Conservation (phyloP, 1,140 invertebrate genomes). For the Solenopsis fugax region DNA sequence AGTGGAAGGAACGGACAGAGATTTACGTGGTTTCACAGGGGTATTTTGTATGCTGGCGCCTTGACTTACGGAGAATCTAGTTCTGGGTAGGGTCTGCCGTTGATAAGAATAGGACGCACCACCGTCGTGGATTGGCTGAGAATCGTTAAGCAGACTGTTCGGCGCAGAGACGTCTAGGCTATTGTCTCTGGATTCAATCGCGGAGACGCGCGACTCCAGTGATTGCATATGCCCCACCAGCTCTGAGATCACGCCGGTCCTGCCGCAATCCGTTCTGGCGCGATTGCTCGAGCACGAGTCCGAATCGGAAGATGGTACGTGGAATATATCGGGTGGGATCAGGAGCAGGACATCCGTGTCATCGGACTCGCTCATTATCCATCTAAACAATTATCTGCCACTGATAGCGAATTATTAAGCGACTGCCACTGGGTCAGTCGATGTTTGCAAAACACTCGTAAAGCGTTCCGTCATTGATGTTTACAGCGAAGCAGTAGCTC, state of each 20-base stretch:
- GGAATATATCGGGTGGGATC: conserved; percentile 92
- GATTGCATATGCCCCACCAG: conserved; percentile 89
- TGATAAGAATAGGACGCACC: conserved; percentile 17
- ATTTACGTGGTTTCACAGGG: conserved; percentile 75
- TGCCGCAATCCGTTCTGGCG: conserved; percentile 81
- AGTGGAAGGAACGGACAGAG: conserved; percentile 80
- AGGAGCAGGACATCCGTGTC: conserved; percentile 93
- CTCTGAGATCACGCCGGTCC: conserved; percentile 88
- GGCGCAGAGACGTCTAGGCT: conserved; percentile 76
- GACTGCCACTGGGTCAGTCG: not conserved
- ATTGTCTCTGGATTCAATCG: conserved; percentile 84
- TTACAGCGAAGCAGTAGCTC: not conserved
- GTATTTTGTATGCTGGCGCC: conserved; percentile 75
- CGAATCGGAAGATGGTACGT: conserved; percentile 87
- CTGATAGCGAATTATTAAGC: conserved; percentile 50
- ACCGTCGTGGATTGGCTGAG: conserved; percentile 40
- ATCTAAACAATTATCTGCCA: conserved; percentile 66
- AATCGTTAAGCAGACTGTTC: conserved; percentile 74
- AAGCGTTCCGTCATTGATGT: conserved; percentile 5
- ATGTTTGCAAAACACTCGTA: not conserved
- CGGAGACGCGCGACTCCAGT: conserved; percentile 87
- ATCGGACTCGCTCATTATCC: conserved; percentile 93
- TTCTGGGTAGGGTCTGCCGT: conserved; percentile 71
- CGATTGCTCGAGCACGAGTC: conserved; percentile 84
- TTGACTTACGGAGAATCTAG: conserved; percentile 79